A percentile compares a stretch with the other conserved stretches of the same genome.
Conservation (phyloP, 2,797 vertebrate species). For the Steatocranus sp. region DNA sequence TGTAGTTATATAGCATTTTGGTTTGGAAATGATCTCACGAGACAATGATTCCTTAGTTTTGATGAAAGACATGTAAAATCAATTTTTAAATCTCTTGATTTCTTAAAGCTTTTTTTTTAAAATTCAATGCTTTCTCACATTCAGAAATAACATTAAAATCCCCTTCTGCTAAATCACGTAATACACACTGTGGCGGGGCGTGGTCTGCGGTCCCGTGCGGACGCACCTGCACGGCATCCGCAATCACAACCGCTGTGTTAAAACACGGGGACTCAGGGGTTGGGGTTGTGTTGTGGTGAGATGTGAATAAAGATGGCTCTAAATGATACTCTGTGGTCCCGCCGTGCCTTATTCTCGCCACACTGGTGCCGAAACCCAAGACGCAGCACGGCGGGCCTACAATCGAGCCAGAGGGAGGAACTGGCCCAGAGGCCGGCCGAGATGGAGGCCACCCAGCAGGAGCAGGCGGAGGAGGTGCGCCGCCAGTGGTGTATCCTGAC, state of each 20-base stretch:
- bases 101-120: not conserved
- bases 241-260: fast-evolving
- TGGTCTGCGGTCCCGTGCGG: no score
- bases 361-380: not conserved
- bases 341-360: not conserved
- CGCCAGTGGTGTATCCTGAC: no score
- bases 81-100: not conserved
- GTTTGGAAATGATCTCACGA: not conserved
- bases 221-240: not conserved
- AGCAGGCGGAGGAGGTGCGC: no score
- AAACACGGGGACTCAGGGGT: not conserved
- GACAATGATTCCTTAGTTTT: not conserved
- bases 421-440: no score
- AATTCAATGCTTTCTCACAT: not conserved
- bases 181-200: not conserved
- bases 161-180: not conserved
- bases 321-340: not conserved
- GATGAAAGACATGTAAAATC: not conserved
- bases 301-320: not conserved
- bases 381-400: no score
- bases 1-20: not conserved
- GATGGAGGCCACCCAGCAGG: no score
- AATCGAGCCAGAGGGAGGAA: no score
- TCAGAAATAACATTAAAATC: not conserved
- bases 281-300: not conserved